Evolutionary conservation across 1,140 invertebrate species (phyloP), one percentile per base, ranked within the genome.

Genomic region (Paracyclopina nana): DNA sequence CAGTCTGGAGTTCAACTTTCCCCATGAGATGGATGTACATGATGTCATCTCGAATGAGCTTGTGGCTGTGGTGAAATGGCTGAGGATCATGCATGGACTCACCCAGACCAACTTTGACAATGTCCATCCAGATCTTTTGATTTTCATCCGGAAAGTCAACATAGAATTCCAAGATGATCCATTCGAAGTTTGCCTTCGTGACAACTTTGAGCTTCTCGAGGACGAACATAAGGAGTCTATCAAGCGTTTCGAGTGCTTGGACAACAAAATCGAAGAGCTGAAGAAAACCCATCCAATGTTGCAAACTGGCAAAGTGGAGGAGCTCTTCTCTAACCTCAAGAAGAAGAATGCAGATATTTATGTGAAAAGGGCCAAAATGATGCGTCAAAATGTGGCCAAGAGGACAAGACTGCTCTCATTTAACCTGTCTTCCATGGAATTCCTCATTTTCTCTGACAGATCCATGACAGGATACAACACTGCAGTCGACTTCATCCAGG

Each of bases 141-240:
- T 61, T 4, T 43, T 45, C 31, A 53, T 62, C 11, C 54, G 67
- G 61, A 57, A 80, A 57, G 78, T 88, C 61, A 61, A 79, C 2
- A 76, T 97, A 51, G 85, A 95, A 68, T 76, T 97, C 62, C 81
- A 79, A 55, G 94, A 98, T 64, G 92, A 98, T 76, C 88, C 90
- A 1, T 97, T 98, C 62, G 92, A 98, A 69, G 87, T 96, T 0
- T 87, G 85, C 60, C 67, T 98, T 2, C 72, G 88, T 1, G 86
- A 95, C 58, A 97, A 95, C 64, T 96, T 90, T 63, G 90, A 95
- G 60, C 67, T 97, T 0, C 61, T 95, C 18, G 87, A 88, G 60
- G 92, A 98, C 62, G 94, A 98, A 64, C 91, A 90, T 57, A 79
- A 84, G 58, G 92, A 98, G 61, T 88, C 82, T 60, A 70, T 90